Conservation (phyloP, 1,140 invertebrate genomes). For the Kradibia gibbosae region DNA sequence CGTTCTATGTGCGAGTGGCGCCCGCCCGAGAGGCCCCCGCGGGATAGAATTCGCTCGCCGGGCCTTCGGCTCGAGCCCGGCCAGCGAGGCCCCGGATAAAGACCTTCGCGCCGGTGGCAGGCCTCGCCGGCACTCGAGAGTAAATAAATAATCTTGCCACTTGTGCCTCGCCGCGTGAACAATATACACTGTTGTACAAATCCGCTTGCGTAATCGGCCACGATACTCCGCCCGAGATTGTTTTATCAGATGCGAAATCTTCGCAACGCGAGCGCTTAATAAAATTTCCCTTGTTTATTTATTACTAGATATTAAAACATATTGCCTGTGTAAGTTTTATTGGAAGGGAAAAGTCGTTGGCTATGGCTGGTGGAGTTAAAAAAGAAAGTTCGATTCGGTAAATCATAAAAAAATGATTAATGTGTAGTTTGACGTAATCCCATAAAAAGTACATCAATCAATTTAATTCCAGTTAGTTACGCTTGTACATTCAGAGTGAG, state of each 20-base stretch:
- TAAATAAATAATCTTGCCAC: neutral
- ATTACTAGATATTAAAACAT: conserved; percentile 5
- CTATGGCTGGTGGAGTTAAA: conserved; percentile 13
- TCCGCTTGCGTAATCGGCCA: neutral
- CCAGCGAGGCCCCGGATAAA: no score
- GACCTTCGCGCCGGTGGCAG: no score
- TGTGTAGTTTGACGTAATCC: conserved; percentile 41
- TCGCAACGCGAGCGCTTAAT: neutral
- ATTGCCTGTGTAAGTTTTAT: neutral
- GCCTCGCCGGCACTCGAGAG: no score
- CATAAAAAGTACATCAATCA: conserved; percentile 47
- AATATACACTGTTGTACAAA: neutral
- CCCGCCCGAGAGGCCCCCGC: no score
- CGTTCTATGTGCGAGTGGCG: no score
- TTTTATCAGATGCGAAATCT: neutral
- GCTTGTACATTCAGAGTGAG: conserved; percentile 17
- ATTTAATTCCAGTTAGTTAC: conserved; percentile 35
- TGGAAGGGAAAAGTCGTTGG: conserved; percentile 9
- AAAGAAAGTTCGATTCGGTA: conserved; percentile 35
- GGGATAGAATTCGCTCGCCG: no score
- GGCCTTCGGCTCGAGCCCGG: no score
- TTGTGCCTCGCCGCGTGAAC: neutral
- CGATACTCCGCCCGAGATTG: neutral
- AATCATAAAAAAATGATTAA: conserved; percentile 45
- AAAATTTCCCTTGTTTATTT: conserved; percentile 7